phyloP scores from a whole-genome alignment of 92 coral and sea anemone species.

The Epizoanthus illoricatus region DNA sequence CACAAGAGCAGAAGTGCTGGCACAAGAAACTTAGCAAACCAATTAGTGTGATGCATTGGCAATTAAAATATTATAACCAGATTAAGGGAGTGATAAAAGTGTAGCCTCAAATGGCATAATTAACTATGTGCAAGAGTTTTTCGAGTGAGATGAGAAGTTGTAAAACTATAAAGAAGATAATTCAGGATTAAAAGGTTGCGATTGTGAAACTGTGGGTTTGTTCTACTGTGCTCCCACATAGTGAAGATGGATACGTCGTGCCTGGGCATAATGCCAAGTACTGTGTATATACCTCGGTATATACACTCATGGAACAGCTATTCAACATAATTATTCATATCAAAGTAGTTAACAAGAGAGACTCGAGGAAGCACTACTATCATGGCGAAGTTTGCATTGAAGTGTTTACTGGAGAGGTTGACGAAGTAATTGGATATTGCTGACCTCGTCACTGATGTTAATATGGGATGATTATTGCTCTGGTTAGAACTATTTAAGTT shows the following conservation, averaged over 20 bases:
- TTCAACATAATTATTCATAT: constrained; percentile 46
- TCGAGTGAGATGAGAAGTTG: no score
- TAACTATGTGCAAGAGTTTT: no score
- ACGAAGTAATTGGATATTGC: constrained; percentile 39
- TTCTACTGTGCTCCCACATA: no score
- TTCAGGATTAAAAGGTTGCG: no score
- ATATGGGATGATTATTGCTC: constrained; percentile 44
- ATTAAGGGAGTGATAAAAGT: no score
- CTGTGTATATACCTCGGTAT: constrained; percentile 38
- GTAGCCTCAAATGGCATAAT: no score
- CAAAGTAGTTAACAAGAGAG: constrained; percentile 51
- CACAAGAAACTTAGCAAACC: no score
- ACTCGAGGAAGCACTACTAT: constrained; percentile 51
- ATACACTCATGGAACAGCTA: constrained; percentile 52
- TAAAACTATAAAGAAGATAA: no score
- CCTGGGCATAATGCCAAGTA: constrained; percentile 61
- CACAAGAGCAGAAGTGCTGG: no score
- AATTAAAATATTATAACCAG: no score
- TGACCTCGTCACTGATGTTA: constrained; percentile 60
- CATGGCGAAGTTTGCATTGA: constrained; percentile 54
- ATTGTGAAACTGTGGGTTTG: no score
- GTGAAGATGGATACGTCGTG: constrained; percentile 52
- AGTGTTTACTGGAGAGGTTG: constrained; percentile 45
- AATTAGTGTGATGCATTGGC: no score
- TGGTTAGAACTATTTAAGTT: constrained; percentile 55